These are phyloP conservation scores for Pseudocheirus occidentalis DNA, from an alignment of 2,797 vertebrate genomes.

Conservation along the genomic window DNA sequence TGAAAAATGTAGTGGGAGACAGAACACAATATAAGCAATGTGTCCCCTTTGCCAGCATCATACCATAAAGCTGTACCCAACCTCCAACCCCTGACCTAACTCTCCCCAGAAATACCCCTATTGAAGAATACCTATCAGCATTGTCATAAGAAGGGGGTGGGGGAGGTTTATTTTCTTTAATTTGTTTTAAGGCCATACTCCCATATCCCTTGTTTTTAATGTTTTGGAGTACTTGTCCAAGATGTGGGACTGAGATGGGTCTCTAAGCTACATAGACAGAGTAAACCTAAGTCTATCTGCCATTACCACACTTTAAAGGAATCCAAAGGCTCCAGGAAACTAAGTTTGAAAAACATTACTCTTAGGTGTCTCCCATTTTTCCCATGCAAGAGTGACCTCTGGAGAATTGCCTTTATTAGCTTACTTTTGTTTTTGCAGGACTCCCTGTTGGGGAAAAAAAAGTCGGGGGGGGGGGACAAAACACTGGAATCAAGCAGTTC, in stretches of 20 bases:
- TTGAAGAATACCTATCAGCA: neutral
- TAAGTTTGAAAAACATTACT: conserved; percentile 23
- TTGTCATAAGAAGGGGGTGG: neutral
- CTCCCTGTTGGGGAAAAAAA: neutral
- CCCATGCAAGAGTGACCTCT: neutral
- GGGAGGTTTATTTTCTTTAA: neutral
- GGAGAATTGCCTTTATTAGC: neutral
- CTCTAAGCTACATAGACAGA: neutral
- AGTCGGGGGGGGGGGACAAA: neutral
- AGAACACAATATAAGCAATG: neutral
- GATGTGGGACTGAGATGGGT: neutral
- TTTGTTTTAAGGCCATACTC: neutral
- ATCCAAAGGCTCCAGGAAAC: neutral
- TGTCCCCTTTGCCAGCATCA: neutral
- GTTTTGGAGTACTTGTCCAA: neutral
- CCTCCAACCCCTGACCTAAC: neutral
- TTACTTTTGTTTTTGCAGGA: neutral
- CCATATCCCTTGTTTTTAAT: neutral
- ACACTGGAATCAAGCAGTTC: neutral
- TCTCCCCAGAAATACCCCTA: neutral
- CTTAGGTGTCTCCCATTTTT: neutral
- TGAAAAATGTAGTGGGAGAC: neutral
- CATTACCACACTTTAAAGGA: conserved; percentile 6
- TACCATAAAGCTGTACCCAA: neutral
- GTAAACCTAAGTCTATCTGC: neutral